Evolutionary conservation across 1,140 invertebrate genomes (phyloP), one percentile per base, ranked within the genome.

Genomic region (Drosophila kepulauana): DNA sequence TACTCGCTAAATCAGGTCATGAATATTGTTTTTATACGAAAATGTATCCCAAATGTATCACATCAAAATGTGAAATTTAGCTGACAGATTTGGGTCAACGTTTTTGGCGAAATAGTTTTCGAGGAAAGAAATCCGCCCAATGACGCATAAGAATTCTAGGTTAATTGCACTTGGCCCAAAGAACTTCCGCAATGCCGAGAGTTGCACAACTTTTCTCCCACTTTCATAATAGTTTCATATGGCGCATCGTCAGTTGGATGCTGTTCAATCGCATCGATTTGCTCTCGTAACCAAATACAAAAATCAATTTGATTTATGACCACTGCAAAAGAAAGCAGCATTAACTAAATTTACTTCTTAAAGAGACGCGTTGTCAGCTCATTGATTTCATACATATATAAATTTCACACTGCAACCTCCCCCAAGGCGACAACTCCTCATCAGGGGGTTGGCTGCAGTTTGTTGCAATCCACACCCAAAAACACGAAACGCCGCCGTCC

Each of bases 301-400:
- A 33, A 28, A 20, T 16, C 10, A 41, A 72, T 45, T 33, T 5
- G 8, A 48, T 48, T 51, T 52, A 25, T 28, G 33, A 35, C 20
- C 7, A n/a, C 15, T 8, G 35, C 2, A 41, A 10, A 52, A 13
- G 8, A 5, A 25, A 41, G 15, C 10, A 57, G 52, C 25, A 64
- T 43, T 15, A 1, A 68, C 51, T 33, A 65, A 65, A 13, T 54
- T 13, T 2, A 7, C 41, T 25, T 43, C 15, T 13, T 59, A 52
- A 64, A 51, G 45, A 48, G 66, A 67, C 65, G 35, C 51, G 8
- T 48, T 51, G 63, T 48, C 43, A 38, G 57, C 68, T 77, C 64
- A 87, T 86, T 79, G 84, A 82, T 88, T 87, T 79, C 72, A 69
- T 58, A 68, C 76, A 69, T 58, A 71, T 79, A 63, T 49, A 68